Evolutionary conservation across 1,140 invertebrate species (phyloP), one percentile per base, ranked within the genome.

Genomic region (Marisa cornuarietis): DNA sequence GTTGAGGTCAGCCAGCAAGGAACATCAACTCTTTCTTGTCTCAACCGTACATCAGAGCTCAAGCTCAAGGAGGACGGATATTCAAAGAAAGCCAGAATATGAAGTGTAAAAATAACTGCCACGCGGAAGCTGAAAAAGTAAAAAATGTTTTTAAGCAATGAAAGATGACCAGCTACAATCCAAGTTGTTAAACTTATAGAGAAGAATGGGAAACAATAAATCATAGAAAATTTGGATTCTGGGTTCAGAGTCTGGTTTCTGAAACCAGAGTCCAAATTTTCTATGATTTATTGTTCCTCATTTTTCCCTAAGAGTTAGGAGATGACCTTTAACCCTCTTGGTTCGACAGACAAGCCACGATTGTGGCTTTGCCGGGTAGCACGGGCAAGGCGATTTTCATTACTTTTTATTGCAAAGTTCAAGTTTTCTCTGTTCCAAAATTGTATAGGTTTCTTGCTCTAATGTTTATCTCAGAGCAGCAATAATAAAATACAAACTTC

Each of bases 41-140:
- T 78, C 63, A 58, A 54, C 18, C 86, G 82, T 16, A 89, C 86
- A 71, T 91, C 90, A 26, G 89, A 89, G 9, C 87, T 87, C 83
- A 84, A 84, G 7, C 87, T 88, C 51, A 91, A 76, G 8, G 90
- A 90, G 7, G 90, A 91, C n/a, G 90, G 90, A 61, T 81, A 84
- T 72, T 91, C 89, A 76, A 91, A 83, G 73, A 91, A 90, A 22
- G 88, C 89, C 78, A 91, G 82, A 14, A 90, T 83, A 74, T 89
- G 87, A 0, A 91, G 83, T 8, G 87, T 62, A 73, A 86, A 84
- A 58, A 90, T 88, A 63, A 88, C 85, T 63, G 81, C 63, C 66
- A 66, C 81, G 20, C 84, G 81, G 18, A 85, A 82, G 54, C 87
- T 88, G 79, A 74, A 84, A 81, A 26, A 71, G 77, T 68, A 69